Evolutionary conservation across 92 coral and sea anemone species (phyloP).

Genomic region (Hydrozoanthus gracilis): DNA sequence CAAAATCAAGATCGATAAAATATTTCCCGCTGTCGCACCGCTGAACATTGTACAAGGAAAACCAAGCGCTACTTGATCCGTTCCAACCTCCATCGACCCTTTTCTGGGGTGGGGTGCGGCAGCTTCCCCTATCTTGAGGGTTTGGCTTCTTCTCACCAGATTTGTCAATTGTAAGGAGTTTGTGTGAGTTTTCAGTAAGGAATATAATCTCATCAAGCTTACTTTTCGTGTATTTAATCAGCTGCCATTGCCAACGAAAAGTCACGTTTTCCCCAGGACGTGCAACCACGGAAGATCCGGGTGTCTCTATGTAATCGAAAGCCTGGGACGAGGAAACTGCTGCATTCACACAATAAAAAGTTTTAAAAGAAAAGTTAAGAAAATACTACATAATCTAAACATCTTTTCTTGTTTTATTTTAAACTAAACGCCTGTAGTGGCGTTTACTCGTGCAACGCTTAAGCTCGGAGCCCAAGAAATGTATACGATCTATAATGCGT

Average conservation of each 20-base stretch:
- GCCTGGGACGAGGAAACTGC: not conserved
- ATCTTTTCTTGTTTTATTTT: too few species aligned
- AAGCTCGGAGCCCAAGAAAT: too few species aligned
- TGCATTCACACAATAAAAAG: not conserved
- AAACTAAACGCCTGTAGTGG: too few species aligned
- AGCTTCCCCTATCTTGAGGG: not conserved
- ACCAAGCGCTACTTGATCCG: not conserved
- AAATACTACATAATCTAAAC: not conserved
- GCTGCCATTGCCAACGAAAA: not conserved
- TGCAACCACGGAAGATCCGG: not conserved
- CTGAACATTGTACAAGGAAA: slow-evolving; percentile 9
- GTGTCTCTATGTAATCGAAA: not conserved
- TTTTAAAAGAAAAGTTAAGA: not conserved
- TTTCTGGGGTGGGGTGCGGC: not conserved
- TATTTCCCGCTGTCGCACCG: not conserved
- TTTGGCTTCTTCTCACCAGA: not conserved
- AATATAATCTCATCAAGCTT: slow-evolving; percentile 1
- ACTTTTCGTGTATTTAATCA: not conserved
- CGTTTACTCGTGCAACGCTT: too few species aligned
- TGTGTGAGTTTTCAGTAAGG: not conserved
- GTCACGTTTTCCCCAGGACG: slow-evolving; percentile 21
- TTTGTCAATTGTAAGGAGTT: slow-evolving; percentile 1
- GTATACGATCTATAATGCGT: too few species aligned
- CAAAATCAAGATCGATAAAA: not conserved
- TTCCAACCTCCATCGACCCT: slow-evolving; percentile 16